Percentiles rank a stretch among this genome's conserved stretches.
phyloP scores from a whole-genome alignment of 2,888 invertebrate species.

The Suillia variegata region DNA sequence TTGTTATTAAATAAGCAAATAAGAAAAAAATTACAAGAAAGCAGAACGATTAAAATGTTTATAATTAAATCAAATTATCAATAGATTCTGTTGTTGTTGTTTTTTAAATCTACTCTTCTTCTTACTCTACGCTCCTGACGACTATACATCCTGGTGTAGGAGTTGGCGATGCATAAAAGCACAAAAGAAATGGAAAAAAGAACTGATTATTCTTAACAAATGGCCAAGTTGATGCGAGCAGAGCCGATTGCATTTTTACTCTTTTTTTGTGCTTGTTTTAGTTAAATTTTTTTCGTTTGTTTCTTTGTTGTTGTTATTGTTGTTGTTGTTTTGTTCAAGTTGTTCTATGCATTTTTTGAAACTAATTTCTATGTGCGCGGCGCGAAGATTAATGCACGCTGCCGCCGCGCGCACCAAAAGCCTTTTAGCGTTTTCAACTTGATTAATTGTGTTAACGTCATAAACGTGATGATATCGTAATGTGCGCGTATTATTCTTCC shows the following conservation, averaged over 20 bases:
- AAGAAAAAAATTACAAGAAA: no score
- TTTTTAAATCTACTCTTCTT: no score
- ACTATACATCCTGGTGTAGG: neutral
- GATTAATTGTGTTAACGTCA: slow-evolving; percentile 60
- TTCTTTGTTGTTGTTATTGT: no score
- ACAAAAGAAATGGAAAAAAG: neutral
- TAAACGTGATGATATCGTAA: slow-evolving; percentile 61
- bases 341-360: slow-evolving; percentile 35
- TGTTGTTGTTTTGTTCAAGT: no score
- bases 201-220: slow-evolving; percentile 32
- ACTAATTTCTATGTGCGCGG: neutral
- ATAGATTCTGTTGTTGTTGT: no score
- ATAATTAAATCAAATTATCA: no score
- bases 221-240: slow-evolving; percentile 52
- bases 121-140: no score
- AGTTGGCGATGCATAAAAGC: neutral
- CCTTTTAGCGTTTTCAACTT: slow-evolving; percentile 56
- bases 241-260: no score
- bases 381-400: neutral
- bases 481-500: slow-evolving; percentile 54
- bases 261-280: no score
- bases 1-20: no score
- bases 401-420: slow-evolving; percentile 20
- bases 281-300: no score
- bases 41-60: no score